phyloP scores from a whole-genome alignment of 2,113 vertebrate genomes.

The Carettochelys insculpta region DNA sequence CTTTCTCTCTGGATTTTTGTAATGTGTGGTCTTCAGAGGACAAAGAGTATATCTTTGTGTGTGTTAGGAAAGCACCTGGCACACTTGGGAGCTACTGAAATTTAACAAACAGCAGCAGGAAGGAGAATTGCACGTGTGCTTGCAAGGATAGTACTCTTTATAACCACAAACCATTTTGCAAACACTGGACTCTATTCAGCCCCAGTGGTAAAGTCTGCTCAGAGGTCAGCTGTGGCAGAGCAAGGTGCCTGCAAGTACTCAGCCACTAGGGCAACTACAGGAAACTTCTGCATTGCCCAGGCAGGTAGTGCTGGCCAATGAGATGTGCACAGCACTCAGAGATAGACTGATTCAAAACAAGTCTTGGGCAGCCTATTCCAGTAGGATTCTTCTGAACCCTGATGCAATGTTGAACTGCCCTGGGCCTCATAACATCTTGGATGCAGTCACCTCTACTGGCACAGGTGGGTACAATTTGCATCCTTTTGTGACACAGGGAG shows the following conservation, averaged over 20 bases:
- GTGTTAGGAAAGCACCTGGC: background rate
- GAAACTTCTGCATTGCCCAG: background rate
- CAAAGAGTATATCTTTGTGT: background rate
- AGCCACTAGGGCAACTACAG: background rate
- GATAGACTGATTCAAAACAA: background rate
- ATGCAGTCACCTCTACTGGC: background rate
- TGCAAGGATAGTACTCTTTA: background rate
- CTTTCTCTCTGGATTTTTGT: background rate
- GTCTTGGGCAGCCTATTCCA: background rate
- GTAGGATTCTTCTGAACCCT: background rate
- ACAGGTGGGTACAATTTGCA: background rate
- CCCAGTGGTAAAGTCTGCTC: background rate
- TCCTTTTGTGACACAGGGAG: background rate
- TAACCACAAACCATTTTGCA: background rate
- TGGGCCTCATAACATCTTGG: background rate
- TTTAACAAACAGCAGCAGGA: background rate
- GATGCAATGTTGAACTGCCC: background rate
- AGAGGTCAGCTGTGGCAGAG: background rate
- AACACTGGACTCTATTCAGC: background rate
- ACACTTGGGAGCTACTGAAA: background rate
- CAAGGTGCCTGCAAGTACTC: background rate
- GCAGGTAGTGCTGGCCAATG: background rate
- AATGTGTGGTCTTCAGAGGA: background rate
- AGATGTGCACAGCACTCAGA: background rate
- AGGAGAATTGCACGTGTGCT: background rate